Base-by-base conservation (phyloP, 2,797 vertebrate species). In the Chaenodraco wilsoni region DNA sequence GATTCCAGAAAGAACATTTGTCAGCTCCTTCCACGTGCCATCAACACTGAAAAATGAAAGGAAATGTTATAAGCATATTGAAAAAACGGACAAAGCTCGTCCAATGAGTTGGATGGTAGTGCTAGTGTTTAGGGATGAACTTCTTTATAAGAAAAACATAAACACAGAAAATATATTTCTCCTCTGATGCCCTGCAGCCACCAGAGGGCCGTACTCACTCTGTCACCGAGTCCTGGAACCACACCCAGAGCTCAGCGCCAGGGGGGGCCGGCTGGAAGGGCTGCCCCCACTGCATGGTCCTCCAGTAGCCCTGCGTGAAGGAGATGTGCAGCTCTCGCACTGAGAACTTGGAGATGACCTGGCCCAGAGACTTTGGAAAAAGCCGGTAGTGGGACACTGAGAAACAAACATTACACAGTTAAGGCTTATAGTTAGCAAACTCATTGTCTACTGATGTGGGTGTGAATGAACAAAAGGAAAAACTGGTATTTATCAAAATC, bases 231-330 rank as follows among this genome's bases (percentile, higher is more conserved):
- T 97, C 94, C 90, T 99, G 96, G 86, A 99, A 99, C 98, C 98
- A 99, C 71, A 96, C 98, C 97, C 97, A 99, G 81, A 99, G 96
- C 77, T 99, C 97, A 0, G 97, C 96, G 5, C 97, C 97, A 0
- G 96, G 95, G 3, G 98, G 98, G 0, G 98, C 95, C 2, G 97
- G 95, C 57, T 96, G 93, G 41, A 95, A 96, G 0, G 97, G 97
- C 83, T 96, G 96, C 0, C 98, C 97, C 98, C 98, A 99, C 86
- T 95, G 94, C 69, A 93, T 96, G 12, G 97, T 98, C 82, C 97
- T 96, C 98, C 98, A 99, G 94, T 96, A 99, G 46, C 97, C 97
- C 90, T 99, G 98, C 0, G 97, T 99, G 89, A 99, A 97, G 69
- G 96, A 96, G 56, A 99, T 96, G 89, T 99, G 98, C 40, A 99